Evolutionary conservation across 2,113 vertebrate genomes (phyloP).

Genomic region (Myanophis thanlyinensis): DNA sequence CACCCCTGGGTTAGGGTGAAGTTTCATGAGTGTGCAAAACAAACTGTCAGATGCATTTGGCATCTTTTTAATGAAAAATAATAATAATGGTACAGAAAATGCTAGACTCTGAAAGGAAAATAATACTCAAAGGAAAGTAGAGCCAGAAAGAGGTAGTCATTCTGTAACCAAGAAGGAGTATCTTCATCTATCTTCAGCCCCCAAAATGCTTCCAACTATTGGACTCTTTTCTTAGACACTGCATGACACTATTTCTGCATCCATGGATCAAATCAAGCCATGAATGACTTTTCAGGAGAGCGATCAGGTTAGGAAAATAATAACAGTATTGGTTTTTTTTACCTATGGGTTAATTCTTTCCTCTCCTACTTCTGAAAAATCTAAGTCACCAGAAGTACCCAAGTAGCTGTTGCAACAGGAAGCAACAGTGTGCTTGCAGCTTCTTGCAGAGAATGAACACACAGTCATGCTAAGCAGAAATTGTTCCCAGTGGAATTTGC

Average conservation of each 20-base stretch:
- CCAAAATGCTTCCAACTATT: neutral
- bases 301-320: neutral
- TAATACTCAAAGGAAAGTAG: neutral
- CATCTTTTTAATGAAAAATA: neutral
- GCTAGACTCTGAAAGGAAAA: neutral
- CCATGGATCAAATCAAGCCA: neutral
- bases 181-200: neutral
- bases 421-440: neutral
- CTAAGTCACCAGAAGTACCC: constrained; percentile 37
- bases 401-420: constrained; percentile 29
- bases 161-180: neutral
- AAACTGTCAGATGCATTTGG: neutral
- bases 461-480: neutral
- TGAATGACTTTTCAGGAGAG: neutral
- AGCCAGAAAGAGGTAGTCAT: neutral
- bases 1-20: no score
- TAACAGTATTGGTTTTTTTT: neutral
- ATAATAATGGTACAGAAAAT: neutral
- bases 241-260: neutral
- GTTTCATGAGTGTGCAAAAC: neutral
- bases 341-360: neutral
- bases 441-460: neutral
- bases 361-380: neutral
- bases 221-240: neutral
- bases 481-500: neutral